Evolutionary conservation across 2,113 vertebrate species (phyloP), one percentile per base, ranked within the genome.

Genomic region (Reinhardtius hippoglossoides): DNA sequence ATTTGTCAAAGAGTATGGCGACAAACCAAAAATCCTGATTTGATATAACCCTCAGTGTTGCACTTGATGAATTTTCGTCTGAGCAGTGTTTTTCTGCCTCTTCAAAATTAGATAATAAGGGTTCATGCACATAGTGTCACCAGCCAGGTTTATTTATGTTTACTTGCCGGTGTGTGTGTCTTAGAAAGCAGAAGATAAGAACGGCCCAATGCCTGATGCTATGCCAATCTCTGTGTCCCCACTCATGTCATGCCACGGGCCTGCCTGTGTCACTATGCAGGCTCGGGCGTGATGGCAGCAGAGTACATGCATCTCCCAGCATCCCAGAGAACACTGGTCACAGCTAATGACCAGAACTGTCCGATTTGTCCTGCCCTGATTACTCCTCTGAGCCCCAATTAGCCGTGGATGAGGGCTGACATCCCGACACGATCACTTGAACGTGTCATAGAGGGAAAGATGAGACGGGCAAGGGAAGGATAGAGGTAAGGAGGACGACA

Each of bases 341-440:
- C 95, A 83, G 95, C 95, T 97, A 97, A 97, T 94, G 95, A 96
- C 95, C 95, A 96, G 95, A 97, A 97, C 96, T 97, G 96, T 96
- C 96, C 94, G 92, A 95, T 95, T 95, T 95, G 95, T 96, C 95
- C 95, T 91, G 93, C 92, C 93, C 95, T 98, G 96, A 98, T 98
- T 98, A 95, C 95, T 97, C 96, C 97, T 97, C 96, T 96, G 95
- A 95, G 94, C 93, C 88, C 80, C 96, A 97, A 98, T 98, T 97
- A 98, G 95, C 93, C 83, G 87, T 89, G 94, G 95, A 95, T 92
- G 94, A 96, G 95, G 77, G 86, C 54, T 96, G 96, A 96, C 95
- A 96, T 96, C 96, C 96, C 93, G 93, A 95, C 96, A 93, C 94
- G 92, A 93, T 96, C 94, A 90, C 96, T 95, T 87, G 89, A 91